Base-by-base conservation (phyloP, 2,113 vertebrate species). In the Nansenia antarctica region DNA sequence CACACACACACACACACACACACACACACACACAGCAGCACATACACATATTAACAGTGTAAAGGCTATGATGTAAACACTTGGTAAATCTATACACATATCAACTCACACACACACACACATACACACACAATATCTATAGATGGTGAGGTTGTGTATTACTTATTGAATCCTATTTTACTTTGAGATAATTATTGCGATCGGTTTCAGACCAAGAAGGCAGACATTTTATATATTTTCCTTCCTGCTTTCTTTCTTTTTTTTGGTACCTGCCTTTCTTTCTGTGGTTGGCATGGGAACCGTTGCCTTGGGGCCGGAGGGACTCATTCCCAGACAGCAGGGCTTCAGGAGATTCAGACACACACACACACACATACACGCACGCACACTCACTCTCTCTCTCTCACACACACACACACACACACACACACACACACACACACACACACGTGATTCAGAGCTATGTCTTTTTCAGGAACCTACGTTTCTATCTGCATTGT, bases 221-320 rank as follows among this genome's bases (percentile, higher is more conserved):
- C 26, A 47, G 9, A 52, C 12, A 52, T n/a, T n/a, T n/a, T n/a
- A n/a, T n/a, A 20, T 18, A 2, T 24, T 52, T 52, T 52, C 9
- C n/a, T 27, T 27, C 20, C 22, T 5, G 53, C 11, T 54, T 54
- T 55, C 49, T 54, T 26, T 54, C 22, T 55, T 55, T 26, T 54
- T 54, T 55, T 52, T n/a, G n/a, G n/a, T n/a, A 11, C 20, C 9
- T 27, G 22, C 8, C 24, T 35, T 60, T 32, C 20, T 22, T 12
- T 60, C 5, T 67, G 32, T 74, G 67, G 75, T 78, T 78, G 62
- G 73, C 65, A 65, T 82, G 78, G 81, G 57, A 86, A 73, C 75
- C 67, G 42, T 65, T 74, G 15, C 65, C 60, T 62, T 32, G 65
- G 62, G 5, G 18, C 35, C 73, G 60, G 47, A 66, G 26, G 18